A percentile compares a stretch with the other conserved stretches of the same genome.
phyloP scores from a whole-genome alignment of 2,113 vertebrate genomes.

The Malurus melanocephalus region DNA sequence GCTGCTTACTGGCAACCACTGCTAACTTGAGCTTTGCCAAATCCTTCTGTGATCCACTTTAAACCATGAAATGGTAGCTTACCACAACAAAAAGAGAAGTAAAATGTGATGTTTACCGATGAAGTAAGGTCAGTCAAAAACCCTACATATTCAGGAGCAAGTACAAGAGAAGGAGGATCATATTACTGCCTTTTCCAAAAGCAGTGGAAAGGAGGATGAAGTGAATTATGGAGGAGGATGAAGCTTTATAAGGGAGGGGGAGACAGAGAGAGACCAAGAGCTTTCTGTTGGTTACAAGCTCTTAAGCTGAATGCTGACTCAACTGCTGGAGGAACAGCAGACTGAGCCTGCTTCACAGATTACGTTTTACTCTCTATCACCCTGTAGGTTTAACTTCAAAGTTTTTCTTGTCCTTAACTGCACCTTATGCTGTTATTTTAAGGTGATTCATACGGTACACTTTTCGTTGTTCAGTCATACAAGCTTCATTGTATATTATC shows the following conservation, averaged over 20 bases:
- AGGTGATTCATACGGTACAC: background rate
- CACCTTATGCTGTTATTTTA: background rate
- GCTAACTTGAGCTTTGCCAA: background rate
- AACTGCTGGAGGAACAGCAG: background rate
- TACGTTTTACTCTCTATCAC: background rate
- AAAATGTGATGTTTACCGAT: background rate
- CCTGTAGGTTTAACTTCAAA: background rate
- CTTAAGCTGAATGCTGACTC: background rate
- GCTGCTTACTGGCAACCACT: background rate
- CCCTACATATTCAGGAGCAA: background rate
- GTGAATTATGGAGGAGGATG: background rate
- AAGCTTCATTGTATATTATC: background rate
- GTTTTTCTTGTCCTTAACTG: background rate
- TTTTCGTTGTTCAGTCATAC: background rate
- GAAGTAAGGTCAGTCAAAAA: background rate
- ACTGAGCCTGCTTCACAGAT: background rate
- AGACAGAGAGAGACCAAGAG: background rate
- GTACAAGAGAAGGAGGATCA: background rate
- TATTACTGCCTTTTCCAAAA: background rate
- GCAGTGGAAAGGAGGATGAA: background rate
- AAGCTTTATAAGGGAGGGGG: background rate
- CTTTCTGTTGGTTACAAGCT: background rate
- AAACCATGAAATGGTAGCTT: background rate
- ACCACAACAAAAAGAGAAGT: background rate
- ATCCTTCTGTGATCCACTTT: background rate